A percentile compares a stretch with the other conserved stretches of the same genome.
Conservation (phyloP, 2,113 vertebrate species). For the Spea bombifrons region DNA sequence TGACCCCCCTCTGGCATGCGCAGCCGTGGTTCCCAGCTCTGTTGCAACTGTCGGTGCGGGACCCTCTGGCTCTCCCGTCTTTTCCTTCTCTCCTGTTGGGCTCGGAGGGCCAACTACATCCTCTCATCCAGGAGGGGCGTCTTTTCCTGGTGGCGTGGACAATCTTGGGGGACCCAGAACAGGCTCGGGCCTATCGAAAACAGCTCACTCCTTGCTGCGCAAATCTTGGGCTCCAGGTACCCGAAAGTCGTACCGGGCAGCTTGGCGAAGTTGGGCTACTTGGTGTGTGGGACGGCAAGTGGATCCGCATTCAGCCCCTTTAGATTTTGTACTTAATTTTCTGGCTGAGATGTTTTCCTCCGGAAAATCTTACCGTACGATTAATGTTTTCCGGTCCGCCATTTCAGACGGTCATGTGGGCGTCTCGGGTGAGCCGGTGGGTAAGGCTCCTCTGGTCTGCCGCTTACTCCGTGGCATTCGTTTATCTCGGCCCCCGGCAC, state of each 20-base stretch:
- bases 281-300: neutral
- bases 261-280: neutral
- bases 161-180: neutral
- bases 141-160: neutral
- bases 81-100: too few relatives aligned
- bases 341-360: too few relatives aligned
- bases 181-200: too few relatives aligned
- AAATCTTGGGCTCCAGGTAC: neutral
- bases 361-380: too few relatives aligned
- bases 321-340: too few relatives aligned
- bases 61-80: neutral
- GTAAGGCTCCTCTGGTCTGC: neutral
- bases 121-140: neutral
- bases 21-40: neutral
- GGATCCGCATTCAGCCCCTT: too few relatives aligned
- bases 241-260: neutral
- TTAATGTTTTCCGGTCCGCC: neutral
- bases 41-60: neutral
- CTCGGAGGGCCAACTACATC: neutral
- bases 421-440: neutral
- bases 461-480: neutral
- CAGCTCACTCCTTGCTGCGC: neutral
- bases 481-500: neutral
- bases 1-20: neutral
- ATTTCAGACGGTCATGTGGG: neutral